Base-by-base conservation (phyloP, 2,888 invertebrate genomes). In the Drosophila koepferae region DNA sequence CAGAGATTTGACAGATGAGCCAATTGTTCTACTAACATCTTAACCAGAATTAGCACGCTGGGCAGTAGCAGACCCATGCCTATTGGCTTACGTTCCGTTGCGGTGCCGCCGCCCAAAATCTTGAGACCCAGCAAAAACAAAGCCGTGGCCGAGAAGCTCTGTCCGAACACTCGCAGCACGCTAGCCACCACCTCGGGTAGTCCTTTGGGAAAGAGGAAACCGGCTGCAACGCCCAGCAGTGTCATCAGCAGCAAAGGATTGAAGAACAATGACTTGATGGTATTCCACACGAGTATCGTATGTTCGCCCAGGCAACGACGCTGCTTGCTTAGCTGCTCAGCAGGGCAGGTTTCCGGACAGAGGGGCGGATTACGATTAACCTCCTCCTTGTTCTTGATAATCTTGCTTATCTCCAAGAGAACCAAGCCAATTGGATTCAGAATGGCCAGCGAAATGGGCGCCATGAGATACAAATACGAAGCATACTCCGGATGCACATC, bases 171-270 rank as follows among this genome's bases (percentile, higher is more conserved):
- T 94, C 96, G 94, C 68, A 98, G 94, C 70, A 98, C 95, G 51
- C 96, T 95, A 82, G 95, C 95, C 40, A 98, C 93, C 76, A 96
- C 95, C 53, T 95, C 92, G 16, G 98, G 98, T 62, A 98, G 92
- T 12, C 95, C 94, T 91, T 97, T 96, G 77, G 95, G 95, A 92
- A 98, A 98, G 44, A 95, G 92, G 73, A 97, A 94, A 92, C 98
- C 98, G 43, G 97, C 98, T 74, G 95, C 92, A 16, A 99, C 96
- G 10, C 99, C 99, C 73, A 98, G 93, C n/a, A 97, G 94, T 0
- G 99, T 98, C 98, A 98, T 98, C 60, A 98, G 94, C 18, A 99
- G 95, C 63, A 99, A 95, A 0, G 99, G 99, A 94, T 99, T 99
- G 14, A 96, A 94, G 70, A 97, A 94, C 60, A 98, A 96, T 60